phyloP scores from a whole-genome alignment of 2,888 invertebrate species.

The Athalia rosae region DNA sequence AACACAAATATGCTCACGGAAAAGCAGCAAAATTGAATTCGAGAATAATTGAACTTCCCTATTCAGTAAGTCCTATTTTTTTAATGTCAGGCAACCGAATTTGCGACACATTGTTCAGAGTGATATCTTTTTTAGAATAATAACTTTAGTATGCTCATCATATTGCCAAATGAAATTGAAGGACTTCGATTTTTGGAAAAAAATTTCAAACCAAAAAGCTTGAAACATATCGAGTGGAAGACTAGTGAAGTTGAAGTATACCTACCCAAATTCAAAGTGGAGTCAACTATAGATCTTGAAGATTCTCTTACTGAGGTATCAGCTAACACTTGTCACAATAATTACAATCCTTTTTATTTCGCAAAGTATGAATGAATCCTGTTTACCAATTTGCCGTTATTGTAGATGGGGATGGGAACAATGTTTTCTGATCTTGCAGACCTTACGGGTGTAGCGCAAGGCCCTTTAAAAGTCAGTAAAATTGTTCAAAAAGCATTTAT shows the following conservation, averaged over 20 bases:
- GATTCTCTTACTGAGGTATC: constrained; percentile 68
- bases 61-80: constrained; percentile 60
- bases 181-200: constrained; percentile 71
- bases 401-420: constrained; percentile 71
- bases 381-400: constrained; percentile 22
- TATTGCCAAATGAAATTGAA: constrained; percentile 69
- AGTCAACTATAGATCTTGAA: constrained; percentile 71
- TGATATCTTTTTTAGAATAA: constrained; percentile 60
- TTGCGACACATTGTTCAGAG: not conserved
- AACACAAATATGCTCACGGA: constrained; percentile 57
- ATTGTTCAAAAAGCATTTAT: constrained; percentile 76
- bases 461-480: constrained; percentile 71
- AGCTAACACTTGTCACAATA: not conserved
- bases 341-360: not conserved
- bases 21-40: constrained; percentile 63
- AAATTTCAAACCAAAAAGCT: constrained; percentile 68
- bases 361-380: not conserved
- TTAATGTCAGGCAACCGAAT: not conserved
- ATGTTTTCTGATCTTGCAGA: constrained; percentile 73
- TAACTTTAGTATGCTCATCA: constrained; percentile 69
- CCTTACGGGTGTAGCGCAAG: constrained; percentile 70
- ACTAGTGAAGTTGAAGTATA: constrained; percentile 67
- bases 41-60: constrained; percentile 72
- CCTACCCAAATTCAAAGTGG: constrained; percentile 76
- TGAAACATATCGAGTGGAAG: constrained; percentile 56